Conservation (phyloP, 1,140 invertebrate species). For the Heterodera schachtii region DNA sequence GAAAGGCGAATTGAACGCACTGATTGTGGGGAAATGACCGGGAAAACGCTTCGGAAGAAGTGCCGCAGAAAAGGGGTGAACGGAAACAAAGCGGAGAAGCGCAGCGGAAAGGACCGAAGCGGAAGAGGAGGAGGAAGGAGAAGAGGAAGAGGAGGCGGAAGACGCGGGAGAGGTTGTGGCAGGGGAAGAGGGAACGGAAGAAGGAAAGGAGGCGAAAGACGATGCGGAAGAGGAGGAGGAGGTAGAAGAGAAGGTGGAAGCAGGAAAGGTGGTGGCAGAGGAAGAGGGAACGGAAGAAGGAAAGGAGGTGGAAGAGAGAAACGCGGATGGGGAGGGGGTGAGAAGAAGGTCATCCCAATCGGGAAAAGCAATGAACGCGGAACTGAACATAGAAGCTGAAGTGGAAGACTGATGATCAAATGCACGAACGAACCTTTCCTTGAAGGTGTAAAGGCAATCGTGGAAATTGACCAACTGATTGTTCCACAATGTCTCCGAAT, state of each 20-base stretch:
- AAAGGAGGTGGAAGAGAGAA: no score
- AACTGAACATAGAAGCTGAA: slow-evolving; percentile 9
- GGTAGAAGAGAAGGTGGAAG: no score
- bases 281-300: no score
- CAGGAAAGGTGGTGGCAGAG: no score
- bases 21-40: slow-evolving; percentile 10
- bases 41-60: slow-evolving; percentile 23
- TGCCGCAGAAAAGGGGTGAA: slow-evolving; percentile 8
- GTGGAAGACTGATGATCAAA: no score
- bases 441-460: slow-evolving; percentile 46
- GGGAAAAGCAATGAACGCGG: slow-evolving; percentile 42
- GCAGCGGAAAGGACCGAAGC: no score
- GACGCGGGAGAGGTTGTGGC: no score
- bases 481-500: slow-evolving; percentile 40
- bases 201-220: no score
- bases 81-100: background rate
- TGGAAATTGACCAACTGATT: slow-evolving; percentile 42
- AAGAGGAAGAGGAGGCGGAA: no score
- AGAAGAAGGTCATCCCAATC: slow-evolving; percentile 45
- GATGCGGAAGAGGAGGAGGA: no score
- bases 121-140: no score
- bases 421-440: slow-evolving; percentile 30
- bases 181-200: no score
- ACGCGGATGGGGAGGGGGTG: background rate
- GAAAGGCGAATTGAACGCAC: slow-evolving; percentile 9